Percentiles rank a stretch among this genome's conserved stretches.
Evolutionary conservation across 2,888 invertebrate genomes (phyloP).

Genomic region (Teleogryllus oceanicus): DNA sequence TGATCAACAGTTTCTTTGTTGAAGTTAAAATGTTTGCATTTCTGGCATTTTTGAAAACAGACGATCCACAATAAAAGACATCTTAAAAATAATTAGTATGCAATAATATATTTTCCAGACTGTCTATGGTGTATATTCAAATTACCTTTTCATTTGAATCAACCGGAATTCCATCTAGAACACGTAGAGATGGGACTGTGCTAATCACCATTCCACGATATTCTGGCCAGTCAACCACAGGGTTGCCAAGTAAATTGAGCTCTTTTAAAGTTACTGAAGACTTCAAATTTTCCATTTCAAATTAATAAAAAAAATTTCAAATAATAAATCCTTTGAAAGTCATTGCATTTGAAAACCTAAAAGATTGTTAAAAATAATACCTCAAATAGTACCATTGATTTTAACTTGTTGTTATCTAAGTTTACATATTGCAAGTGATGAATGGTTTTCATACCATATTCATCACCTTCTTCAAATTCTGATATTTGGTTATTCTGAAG

Average conservation of each 20-base stretch:
- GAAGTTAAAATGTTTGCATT: too few relatives aligned
- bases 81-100: too few relatives aligned
- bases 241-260: neutral
- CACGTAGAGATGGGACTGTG: neutral
- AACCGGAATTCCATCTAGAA: neutral
- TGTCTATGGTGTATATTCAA: too few relatives aligned
- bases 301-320: neutral
- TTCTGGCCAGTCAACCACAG: neutral
- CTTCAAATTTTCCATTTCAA: conserved; percentile 11
- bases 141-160: neutral
- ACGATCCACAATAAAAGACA: too few relatives aligned
- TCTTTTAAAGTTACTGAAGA: neutral
- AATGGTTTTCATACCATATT: neutral
- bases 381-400: conserved; percentile 11
- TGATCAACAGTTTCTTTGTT: too few relatives aligned
- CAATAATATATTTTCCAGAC: too few relatives aligned
- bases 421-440: conserved; percentile 4
- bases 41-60: too few relatives aligned
- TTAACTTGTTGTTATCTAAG: conserved; percentile 5
- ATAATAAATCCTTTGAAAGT: neutral
- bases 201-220: neutral
- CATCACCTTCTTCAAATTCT: conserved; percentile 19
- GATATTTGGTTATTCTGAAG: conserved; percentile 3
- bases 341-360: too few relatives aligned
- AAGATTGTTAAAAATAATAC: neutral